Evolutionary conservation across 2,888 invertebrate genomes (phyloP), one percentile per base, ranked within the genome.

Genomic region (Venustoraphidia nigricollis): DNA sequence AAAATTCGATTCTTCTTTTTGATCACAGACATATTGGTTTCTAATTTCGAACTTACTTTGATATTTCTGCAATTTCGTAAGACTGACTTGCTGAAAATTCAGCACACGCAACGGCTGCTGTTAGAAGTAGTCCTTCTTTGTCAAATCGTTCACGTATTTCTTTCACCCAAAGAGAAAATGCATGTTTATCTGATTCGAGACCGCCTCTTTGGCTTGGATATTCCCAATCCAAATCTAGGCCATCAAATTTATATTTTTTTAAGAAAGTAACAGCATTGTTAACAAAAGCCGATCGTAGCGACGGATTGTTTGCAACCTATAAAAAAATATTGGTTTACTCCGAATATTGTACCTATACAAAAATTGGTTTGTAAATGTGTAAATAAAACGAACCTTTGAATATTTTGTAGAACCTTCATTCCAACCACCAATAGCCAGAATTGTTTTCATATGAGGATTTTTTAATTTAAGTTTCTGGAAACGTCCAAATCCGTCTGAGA

Each of bases 181-280:
- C 77, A 5, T 69, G 55, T 2, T 69, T 56, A 48, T 79, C 78
- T 1, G 60, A 64, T 9, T 49, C 40, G 0, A 65, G 66, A 27
- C 75, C 66, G 50, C 77, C 77, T 36, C 78, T 64, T 42, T 75
- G 71, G 44, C 67, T 72, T 0, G 83, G 82, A 54, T 81, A 83
- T 56, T 82, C 81, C 83, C 84, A 85, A 59, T 84, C 83, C 0
- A 84, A 44, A 57, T 85, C 83, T 1, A 84, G 65, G 2, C 84
- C 84, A 56, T 85, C 80, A 52, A 85, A 85, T 1, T 69, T 69
- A 56, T 81, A 66, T 3, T 66, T 65, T 39, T 64, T 57, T 1
- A 83, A 54, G 58, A 81, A 75, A 0, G 62, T 56, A 0, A 78
- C 57, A 1, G 74, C 72, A 47, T 74, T 77, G 3, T 68, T 57